These are phyloP conservation scores for Noctua fimbriata DNA, from an alignment of 2,888 invertebrate species.

Conservation along the genomic window DNA sequence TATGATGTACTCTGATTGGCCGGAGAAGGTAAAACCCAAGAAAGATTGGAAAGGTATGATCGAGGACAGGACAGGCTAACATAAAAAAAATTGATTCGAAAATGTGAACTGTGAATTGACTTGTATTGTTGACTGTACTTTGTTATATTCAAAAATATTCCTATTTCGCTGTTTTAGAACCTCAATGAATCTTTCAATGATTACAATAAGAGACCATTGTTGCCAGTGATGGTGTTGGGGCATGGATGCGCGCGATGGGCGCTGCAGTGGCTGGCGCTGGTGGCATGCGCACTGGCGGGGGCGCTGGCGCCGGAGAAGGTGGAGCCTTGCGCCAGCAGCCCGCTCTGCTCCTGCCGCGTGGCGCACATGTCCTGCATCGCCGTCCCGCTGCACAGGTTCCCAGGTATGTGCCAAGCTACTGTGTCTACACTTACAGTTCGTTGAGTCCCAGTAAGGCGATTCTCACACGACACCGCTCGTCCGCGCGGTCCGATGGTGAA, in stretches of 20 bases:
- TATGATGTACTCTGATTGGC: not conserved
- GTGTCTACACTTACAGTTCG: too few species aligned
- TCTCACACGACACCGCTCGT: not conserved
- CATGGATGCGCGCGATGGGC: slow-evolving; percentile 83
- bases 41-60: not conserved
- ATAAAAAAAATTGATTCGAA: not conserved
- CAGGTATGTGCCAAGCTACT: slow-evolving; percentile 85
- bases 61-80: not conserved
- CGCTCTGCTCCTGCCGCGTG: slow-evolving; percentile 93
- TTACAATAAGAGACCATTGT: slow-evolving; percentile 14
- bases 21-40: not conserved
- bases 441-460: not conserved
- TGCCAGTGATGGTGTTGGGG: slow-evolving; percentile 87
- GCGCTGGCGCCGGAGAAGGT: slow-evolving; percentile 85
- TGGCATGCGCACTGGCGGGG: slow-evolving; percentile 84
- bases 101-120: not conserved
- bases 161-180: not conserved
- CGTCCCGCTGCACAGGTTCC: slow-evolving; percentile 93
- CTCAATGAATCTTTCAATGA: not conserved
- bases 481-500: not conserved
- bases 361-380: slow-evolving; percentile 93
- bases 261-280: slow-evolving; percentile 85
- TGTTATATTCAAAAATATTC: not conserved
- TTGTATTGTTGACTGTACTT: not conserved
- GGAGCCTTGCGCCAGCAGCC: slow-evolving; percentile 92